phyloP scores from a whole-genome alignment of 2,113 vertebrate species.

The Dinomys branickii region DNA sequence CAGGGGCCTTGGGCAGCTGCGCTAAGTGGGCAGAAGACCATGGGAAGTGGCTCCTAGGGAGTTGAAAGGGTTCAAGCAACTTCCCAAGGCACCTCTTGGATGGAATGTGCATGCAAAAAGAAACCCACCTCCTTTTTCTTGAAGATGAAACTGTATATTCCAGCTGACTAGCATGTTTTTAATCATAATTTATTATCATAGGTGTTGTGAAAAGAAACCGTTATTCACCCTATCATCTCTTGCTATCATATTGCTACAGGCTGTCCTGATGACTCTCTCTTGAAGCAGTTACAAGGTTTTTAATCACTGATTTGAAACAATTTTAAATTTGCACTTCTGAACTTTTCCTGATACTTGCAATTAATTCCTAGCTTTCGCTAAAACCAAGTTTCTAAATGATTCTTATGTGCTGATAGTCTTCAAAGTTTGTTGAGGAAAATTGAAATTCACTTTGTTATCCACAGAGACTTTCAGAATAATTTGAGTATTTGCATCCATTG shows the following conservation, averaged over 20 bases:
- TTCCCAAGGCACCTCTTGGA: not conserved
- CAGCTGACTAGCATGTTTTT: not conserved
- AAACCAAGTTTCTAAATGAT: not conserved
- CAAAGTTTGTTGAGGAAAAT: not conserved
- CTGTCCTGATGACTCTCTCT: not conserved
- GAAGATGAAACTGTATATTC: not conserved
- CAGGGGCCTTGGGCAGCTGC: not conserved
- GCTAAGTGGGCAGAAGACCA: not conserved
- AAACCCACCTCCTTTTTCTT: constrained; percentile 21
- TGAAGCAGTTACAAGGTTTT: not conserved
- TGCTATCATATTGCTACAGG: not conserved
- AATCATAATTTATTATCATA: constrained; percentile 50
- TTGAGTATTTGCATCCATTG: not conserved
- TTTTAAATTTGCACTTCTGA: not conserved
- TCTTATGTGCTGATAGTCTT: not conserved
- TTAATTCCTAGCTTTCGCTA: not conserved
- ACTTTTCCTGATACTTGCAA: not conserved
- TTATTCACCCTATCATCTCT: not conserved
- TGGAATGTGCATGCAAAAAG: constrained; percentile 6
- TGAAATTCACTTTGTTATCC: not conserved
- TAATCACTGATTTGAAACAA: not conserved
- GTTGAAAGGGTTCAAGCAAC: not conserved
- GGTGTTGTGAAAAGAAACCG: constrained; percentile 36
- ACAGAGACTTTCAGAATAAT: not conserved
- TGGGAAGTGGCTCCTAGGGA: not conserved